These are phyloP conservation scores for Furcifer pardalis DNA, from an alignment of 2,797 vertebrate species.

Conservation along the genomic window DNA sequence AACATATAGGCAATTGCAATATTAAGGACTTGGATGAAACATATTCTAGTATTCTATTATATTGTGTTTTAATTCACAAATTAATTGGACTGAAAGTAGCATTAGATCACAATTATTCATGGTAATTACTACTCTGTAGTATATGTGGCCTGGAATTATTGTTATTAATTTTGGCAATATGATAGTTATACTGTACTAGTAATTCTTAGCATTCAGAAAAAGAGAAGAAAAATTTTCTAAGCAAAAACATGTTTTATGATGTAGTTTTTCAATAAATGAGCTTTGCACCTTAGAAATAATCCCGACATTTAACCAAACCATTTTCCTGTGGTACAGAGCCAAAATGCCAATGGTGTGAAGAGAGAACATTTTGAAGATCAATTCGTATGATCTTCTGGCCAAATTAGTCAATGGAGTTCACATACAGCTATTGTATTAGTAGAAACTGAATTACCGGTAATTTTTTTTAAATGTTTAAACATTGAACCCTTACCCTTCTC, in stretches of 20 bases:
- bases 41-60: not conserved
- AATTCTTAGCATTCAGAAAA: not conserved
- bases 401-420: not conserved
- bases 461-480: no score
- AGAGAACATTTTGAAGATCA: not conserved
- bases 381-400: not conserved
- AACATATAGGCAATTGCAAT: not conserved
- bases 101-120: not conserved
- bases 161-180: not conserved
- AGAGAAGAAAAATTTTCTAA: not conserved
- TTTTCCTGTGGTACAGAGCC: not conserved
- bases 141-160: not conserved
- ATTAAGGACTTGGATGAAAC: not conserved
- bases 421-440: no score
- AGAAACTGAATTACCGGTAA: no score
- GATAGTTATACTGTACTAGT: not conserved
- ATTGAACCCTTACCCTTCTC: no score
- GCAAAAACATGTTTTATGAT: not conserved
- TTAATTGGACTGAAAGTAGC: not conserved
- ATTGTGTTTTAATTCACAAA: not conserved
- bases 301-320: not conserved
- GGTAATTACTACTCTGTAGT: not conserved
- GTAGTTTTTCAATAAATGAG: conserved; percentile 1
- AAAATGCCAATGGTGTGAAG: not conserved
- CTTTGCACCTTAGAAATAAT: conserved; percentile 3